Percentiles rank a stretch among this genome's conserved stretches.
These are phyloP conservation scores for Branchellion lobata DNA, from an alignment of 2,888 invertebrate genomes.

Conservation along the genomic window DNA sequence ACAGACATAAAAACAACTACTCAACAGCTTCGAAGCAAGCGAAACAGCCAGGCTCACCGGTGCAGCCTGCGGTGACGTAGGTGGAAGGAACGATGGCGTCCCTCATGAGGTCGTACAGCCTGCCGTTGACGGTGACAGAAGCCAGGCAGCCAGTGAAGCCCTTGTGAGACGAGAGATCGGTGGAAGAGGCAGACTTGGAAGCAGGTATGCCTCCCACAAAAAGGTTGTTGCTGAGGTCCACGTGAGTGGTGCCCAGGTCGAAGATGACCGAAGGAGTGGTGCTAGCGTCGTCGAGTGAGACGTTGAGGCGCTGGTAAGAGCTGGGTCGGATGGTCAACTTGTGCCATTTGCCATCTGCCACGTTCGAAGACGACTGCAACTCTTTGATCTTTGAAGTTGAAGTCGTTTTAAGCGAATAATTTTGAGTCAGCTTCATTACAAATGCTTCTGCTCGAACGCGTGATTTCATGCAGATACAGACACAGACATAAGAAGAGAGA, in stretches of 20 bases:
- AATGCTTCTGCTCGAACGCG: no score
- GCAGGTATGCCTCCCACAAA: constrained; percentile 58
- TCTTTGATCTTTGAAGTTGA: background rate
- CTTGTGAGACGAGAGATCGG: constrained; percentile 53
- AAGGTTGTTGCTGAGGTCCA: constrained; percentile 51
- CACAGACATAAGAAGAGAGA: no score
- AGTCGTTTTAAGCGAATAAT: no score
- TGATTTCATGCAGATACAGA: no score
- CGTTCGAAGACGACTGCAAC: background rate
- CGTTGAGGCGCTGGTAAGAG: constrained; percentile 24
- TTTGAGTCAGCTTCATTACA: no score
- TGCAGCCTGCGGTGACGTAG: constrained; percentile 50
- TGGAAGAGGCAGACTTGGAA: constrained; percentile 52
- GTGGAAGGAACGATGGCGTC: constrained; percentile 43
- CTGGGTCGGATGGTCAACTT: constrained; percentile 43
- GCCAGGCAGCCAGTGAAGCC: constrained; percentile 60
- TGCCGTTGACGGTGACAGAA: constrained; percentile 56
- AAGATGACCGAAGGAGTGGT: background rate
- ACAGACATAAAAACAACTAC: no score
- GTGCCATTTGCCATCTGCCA: constrained; percentile 48
- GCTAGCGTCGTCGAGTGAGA: constrained; percentile 40
- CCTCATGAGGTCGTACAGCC: constrained; percentile 54
- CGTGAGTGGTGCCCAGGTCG: constrained; percentile 41
- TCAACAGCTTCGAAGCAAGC: no score
- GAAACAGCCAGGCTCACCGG: constrained; percentile 50